Evolutionary conservation across 2,888 invertebrate species (phyloP), one percentile per base, ranked within the genome.

Genomic region (Eurytoma californica): DNA sequence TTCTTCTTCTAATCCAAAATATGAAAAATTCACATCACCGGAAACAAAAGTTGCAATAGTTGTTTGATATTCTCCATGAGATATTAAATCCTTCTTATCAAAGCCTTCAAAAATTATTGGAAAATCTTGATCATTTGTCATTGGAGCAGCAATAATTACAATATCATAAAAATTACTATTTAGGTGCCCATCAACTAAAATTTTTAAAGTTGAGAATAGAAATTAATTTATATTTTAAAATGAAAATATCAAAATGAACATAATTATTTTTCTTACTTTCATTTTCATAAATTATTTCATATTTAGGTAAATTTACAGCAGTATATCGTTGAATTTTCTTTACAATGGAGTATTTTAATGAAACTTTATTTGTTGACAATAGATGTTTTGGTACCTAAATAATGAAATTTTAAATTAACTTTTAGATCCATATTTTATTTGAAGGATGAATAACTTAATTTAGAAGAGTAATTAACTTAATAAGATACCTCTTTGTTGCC

Each of bases 101-200:
- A 91, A 89, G 80, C 85, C 91, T 67, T 87, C 87, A 85, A 93
- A 92, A 67, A 87, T 83, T 24, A 93, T 91, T 14, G 86, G 85
- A 67, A 83, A 86, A 79, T 86, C 76, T 57, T 89, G 91, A 85
- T 92, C 91, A 0, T 80, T 81, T 9, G 91, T 91, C 55, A 93
- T 86, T 0, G 94, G 94, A 47, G 91, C 86, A 18, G 94, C 93
- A 20, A 94, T 82, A 61, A 94, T 91, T 2, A 94, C 92, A 77
- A 92, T 90, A 83, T 94, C 93, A 84, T 92, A 94, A 7, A 80
- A 77, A 16, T 84, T 82, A 30, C 83, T 85, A 61, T 83, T 83
- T 61, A 77, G 47, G 67, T 83, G 83, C 55, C 72, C 66, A 58
- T 83, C 84, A 55, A 82, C 89, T 89, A 68, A 18, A 83, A 83